A percentile compares a stretch with the other conserved stretches of the same genome.
Evolutionary conservation across 2,888 invertebrate species (phyloP).

Genomic region (Autographa gamma): DNA sequence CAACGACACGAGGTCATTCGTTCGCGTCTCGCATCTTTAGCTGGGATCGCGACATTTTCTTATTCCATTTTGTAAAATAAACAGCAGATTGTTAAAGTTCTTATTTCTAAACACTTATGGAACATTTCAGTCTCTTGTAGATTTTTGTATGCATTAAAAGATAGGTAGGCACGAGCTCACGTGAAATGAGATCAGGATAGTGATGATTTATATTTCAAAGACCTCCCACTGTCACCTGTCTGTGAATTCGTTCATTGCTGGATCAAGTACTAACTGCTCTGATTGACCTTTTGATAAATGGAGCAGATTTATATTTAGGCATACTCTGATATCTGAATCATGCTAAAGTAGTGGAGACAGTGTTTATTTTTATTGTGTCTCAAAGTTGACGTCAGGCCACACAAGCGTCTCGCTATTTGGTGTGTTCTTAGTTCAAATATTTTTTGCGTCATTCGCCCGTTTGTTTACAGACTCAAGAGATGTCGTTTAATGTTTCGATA

Average conservation of each 20-base stretch:
- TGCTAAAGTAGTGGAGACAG: background rate
- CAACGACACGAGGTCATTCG: conserved; percentile 62
- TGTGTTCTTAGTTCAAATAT: background rate
- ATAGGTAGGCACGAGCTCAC: background rate
- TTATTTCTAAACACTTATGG: conserved; percentile 5
- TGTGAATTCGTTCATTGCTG: conserved; percentile 19
- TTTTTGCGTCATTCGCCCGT: background rate
- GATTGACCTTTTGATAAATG: conserved; percentile 22
- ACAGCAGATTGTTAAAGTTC: conserved; percentile 1
- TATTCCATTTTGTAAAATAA: conserved; percentile 22
- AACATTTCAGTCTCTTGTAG: background rate
- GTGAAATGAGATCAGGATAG: background rate
- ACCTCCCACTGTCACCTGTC: background rate
- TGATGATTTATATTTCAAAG: background rate
- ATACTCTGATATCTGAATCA: background rate
- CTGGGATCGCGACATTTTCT: conserved; percentile 14
- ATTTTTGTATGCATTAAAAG: background rate
- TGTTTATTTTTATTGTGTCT: background rate
- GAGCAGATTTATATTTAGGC: background rate
- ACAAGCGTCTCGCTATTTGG: background rate
- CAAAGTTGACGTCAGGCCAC: background rate
- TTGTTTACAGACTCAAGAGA: background rate
- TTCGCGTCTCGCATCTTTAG: conserved; percentile 43
- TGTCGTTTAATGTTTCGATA: background rate
- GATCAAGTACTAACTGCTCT: conserved; percentile 23